These are phyloP conservation scores for Riptortus pedestris DNA, from an alignment of 1,140 invertebrate species.

Conservation along the genomic window DNA sequence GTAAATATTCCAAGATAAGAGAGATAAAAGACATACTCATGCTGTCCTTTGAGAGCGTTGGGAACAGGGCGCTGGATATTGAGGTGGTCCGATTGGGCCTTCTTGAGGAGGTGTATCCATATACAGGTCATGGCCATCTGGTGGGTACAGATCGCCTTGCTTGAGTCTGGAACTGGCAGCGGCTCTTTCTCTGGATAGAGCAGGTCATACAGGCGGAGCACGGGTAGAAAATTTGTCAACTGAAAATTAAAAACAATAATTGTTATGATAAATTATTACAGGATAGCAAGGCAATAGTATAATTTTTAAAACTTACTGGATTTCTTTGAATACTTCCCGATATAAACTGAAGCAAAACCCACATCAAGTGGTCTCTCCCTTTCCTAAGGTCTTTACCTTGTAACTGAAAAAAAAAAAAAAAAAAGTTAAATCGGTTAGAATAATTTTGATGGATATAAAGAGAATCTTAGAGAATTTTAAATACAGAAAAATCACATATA, in stretches of 20 bases:
- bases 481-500: no score
- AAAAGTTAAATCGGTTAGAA: conserved; percentile 10
- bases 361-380: conserved; percentile 91
- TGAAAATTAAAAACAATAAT: conserved; percentile 37
- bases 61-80: conserved; percentile 70
- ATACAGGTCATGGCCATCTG: conserved; percentile 90
- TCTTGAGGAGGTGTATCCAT: conserved; percentile 91
- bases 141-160: conserved; percentile 73
- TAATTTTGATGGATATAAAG: no score
- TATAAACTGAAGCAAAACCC: conserved; percentile 93
- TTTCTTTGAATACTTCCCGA: conserved; percentile 93
- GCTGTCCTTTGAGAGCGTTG: conserved; percentile 68
- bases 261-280: conserved; percentile 25
- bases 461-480: no score
- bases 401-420: conserved; percentile 42
- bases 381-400: conserved; percentile 69
- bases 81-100: conserved; percentile 72
- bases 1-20: no score
- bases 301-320: conserved; percentile 46
- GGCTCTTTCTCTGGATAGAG: conserved; percentile 86
- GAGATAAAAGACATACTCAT: conserved; percentile 50
- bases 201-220: conserved; percentile 82
- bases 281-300: not conserved
- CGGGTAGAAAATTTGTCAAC: conserved; percentile 78
- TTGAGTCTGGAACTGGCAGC: conserved; percentile 78